A percentile compares a stretch with the other conserved stretches of the same genome.
These are phyloP conservation scores for Sardinella longiceps DNA, from an alignment of 2,797 vertebrate genomes.

Conservation along the genomic window DNA sequence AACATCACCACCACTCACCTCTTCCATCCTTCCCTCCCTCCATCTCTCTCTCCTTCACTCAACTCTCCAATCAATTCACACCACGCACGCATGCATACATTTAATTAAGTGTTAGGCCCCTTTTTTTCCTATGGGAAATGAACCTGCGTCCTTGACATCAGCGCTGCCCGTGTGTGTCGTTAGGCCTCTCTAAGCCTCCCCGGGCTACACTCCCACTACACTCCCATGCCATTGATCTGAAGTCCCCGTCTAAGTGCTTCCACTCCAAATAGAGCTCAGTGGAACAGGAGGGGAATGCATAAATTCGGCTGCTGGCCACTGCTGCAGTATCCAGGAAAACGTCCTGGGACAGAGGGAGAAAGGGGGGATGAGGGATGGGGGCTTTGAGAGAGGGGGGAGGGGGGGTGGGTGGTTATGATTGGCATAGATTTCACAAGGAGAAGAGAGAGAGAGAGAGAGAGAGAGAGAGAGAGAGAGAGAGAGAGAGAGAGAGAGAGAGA, in stretches of 20 bases:
- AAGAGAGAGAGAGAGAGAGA: not conserved
- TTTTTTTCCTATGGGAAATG: not conserved
- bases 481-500: not conserved
- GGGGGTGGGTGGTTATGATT: conserved; percentile 36
- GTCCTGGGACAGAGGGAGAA: not conserved
- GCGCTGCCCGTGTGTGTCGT: not conserved
- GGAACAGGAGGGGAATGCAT: not conserved
- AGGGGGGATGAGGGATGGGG: too few relatives aligned
- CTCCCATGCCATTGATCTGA: not conserved
- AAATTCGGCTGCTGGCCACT: not conserved
- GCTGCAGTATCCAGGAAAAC: not conserved
- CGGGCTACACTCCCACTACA: not conserved
- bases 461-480: not conserved
- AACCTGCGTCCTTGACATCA: not conserved
- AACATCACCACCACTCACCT: not conserved
- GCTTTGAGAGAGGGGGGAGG: too few relatives aligned
- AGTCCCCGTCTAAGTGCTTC: not conserved
- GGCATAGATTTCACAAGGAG: not conserved
- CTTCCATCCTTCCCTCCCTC: too few relatives aligned
- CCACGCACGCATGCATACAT: not conserved
- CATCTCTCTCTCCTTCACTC: too few relatives aligned
- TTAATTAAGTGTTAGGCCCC: conserved; percentile 1
- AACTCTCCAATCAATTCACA: not conserved
- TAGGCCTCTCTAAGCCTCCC: not conserved
- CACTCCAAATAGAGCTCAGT: not conserved